A percentile compares a stretch with the other conserved stretches of the same genome.
Conservation (phyloP, 2,797 vertebrate genomes). For the Delichon dasypus region DNA sequence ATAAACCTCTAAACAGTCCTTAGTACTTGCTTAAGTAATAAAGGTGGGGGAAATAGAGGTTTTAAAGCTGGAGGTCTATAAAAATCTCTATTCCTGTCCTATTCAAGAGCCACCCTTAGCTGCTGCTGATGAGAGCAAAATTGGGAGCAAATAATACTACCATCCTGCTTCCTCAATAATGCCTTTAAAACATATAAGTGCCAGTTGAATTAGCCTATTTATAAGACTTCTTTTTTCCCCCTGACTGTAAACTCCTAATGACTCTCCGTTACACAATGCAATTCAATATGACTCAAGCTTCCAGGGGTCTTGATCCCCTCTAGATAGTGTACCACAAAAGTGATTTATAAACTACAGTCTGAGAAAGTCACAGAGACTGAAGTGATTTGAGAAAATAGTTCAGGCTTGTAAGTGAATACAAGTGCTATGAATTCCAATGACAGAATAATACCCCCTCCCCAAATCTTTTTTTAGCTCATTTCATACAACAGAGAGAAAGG, state of each 20-base stretch:
- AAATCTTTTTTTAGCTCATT: constrained; percentile 72
- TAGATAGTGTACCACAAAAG: constrained; percentile 51
- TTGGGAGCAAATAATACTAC: constrained; percentile 58
- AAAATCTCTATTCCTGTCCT: constrained; percentile 42
- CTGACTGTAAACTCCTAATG: constrained; percentile 74
- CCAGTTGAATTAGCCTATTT: constrained; percentile 65
- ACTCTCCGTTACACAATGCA: constrained; percentile 56
- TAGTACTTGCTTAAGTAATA: constrained; percentile 58
- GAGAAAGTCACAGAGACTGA: constrained; percentile 66
- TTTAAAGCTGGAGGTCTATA: constrained; percentile 41
- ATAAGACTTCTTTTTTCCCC: constrained; percentile 69
- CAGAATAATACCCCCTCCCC: constrained; percentile 57
- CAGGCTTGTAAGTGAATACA: constrained; percentile 73
- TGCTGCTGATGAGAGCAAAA: constrained; percentile 48
- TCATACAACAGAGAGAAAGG: constrained; percentile 65
- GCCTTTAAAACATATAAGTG: constrained; percentile 66
- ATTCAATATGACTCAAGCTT: constrained; percentile 72
- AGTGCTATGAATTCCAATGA: constrained; percentile 75
- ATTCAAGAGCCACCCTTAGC: constrained; percentile 40
- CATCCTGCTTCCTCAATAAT: constrained; percentile 46
- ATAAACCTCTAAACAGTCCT: constrained; percentile 44
- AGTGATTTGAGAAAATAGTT: constrained; percentile 73
- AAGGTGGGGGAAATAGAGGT: neutral
- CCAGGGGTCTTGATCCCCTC: constrained; percentile 68
- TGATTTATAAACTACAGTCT: constrained; percentile 76